Base-by-base conservation (phyloP, 1,140 invertebrate genomes). In the Heliconius congener region DNA sequence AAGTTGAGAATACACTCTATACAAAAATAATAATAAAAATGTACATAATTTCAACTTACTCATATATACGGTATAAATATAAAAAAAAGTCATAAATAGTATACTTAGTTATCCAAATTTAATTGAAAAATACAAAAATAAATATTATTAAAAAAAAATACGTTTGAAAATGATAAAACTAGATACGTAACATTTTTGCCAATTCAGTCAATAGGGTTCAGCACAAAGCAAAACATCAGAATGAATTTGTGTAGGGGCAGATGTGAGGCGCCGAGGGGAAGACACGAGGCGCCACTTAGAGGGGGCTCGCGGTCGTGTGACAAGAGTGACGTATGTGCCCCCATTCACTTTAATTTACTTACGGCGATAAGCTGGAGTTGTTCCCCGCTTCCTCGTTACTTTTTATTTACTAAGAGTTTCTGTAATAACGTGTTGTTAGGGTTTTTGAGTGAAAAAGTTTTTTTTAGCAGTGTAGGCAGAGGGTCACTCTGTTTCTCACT, bases 341-440 rank as follows among this genome's bases (percentile, higher is more conserved):
- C 55, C 57, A 74, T 78, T 78, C 72, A 74, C 71, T 78, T 74
- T 78, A 78, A 78, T 78, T 78, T 74, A 78, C 77, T 78, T 73
- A 74, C 55, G 57, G 39, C 55, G 72, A 74, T 78, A 74, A 78
- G 77, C 72, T 73, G 72, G 76, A 57, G 74, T 46, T 74, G 73
- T 71, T 73, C 71, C 77, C 52, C 42, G 71, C 71, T 73, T 73
- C 60, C 52, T 78, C 50, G 52, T 52, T 71, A 60, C 77, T 78
- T 78, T 78, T 78, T 73, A 66, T 66, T 66, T 66, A 66, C 60
- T 66, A 66, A 16, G 60, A 66, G 60, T 5, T 27, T 66, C 23
- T 66, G 60, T 1, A 66, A 30, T 16, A 30, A 27, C 3, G 60
- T 11, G 23, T 4, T 66, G 60, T 27, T 66, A 16, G 60, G 60